Evolutionary conservation across 2,888 invertebrate species (phyloP), one percentile per base, ranked within the genome.

Genomic region (Drosophila sordidula): DNA sequence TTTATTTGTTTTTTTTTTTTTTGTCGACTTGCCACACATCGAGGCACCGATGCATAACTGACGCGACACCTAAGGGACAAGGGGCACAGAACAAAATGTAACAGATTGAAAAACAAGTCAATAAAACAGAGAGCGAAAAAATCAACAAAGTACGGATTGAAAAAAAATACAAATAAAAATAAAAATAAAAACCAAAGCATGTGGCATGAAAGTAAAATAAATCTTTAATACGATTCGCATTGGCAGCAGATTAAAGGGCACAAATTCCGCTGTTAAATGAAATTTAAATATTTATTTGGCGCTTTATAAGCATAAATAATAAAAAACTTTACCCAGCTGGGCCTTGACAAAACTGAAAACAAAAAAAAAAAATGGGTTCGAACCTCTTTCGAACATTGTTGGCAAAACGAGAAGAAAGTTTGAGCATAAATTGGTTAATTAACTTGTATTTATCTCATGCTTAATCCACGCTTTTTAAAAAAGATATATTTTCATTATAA

Each of bases 81-180:
- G 39, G 34, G 46, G 22, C 29, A 49, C 18, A 5, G 56, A 12
- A 45, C 32, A 44, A 58, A 73, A 61, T 66, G 59, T 67, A 72
- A 68, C 72, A 68, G 72, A 61, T 64, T 72, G 68, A 64, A 72
- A 67, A 72, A 50, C 58, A 67, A 76, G 58, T 59, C 65, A 62
- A 66, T 67, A 55, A 71, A 75, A 49, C 38, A 41, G 41, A 49
- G 45, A 41, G 42, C 18, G 9, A 4, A 9, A 34, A 63, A 54
- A 34, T 11, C 62, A 45, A 50, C 39, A 49, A 2, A 46, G 16
- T 18, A 18, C 18, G 2, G 18, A 18, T 18, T 18, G 18, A 57
- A 39, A 41, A 12, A 38, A 22, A 6, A 26, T 26, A 26, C 3
- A 11, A 32, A 32, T 11, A 32, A 32, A 44, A 36, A 16, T 50